Evolutionary conservation across 30 jellyfish, hydroid and myxozoan genomes (phyloP).

Genomic region (Pelagia noctiluca): DNA sequence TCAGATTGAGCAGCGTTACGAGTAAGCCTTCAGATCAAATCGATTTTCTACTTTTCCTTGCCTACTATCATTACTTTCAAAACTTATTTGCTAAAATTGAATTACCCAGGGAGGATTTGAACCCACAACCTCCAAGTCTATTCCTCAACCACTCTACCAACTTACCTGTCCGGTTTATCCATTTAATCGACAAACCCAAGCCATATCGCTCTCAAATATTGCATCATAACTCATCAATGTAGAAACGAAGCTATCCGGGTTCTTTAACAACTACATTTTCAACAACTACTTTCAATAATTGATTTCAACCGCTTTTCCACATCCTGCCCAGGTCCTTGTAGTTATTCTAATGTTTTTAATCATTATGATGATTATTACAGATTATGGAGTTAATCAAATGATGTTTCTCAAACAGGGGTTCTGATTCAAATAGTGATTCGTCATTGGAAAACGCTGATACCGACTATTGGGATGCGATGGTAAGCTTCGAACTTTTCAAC

Average conservation of each 20-base stretch:
- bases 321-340: background rate
- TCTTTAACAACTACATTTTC: too few species aligned
- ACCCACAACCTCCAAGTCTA: too few species aligned
- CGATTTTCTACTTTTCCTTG: background rate
- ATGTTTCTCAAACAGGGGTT: constrained; percentile 21
- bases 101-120: too few species aligned
- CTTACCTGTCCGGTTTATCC: background rate
- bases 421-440: constrained; percentile 60
- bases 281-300: background rate
- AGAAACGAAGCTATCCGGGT: background rate
- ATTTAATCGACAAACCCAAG: background rate
- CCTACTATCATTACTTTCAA: too few species aligned
- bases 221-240: background rate
- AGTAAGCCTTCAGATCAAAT: constrained; percentile 26
- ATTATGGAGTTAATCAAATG: background rate
- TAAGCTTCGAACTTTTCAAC: background rate
- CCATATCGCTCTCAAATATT: too few species aligned
- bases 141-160: background rate
- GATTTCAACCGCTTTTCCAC: background rate
- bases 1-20: constrained; percentile 62
- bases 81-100: too few species aligned
- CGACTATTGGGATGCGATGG: constrained; percentile 70
- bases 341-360: background rate
- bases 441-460: constrained; percentile 39
- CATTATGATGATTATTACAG: background rate